Evolutionary conservation across 2,113 vertebrate species (phyloP).

Genomic region (Pelodiscus sinensis): DNA sequence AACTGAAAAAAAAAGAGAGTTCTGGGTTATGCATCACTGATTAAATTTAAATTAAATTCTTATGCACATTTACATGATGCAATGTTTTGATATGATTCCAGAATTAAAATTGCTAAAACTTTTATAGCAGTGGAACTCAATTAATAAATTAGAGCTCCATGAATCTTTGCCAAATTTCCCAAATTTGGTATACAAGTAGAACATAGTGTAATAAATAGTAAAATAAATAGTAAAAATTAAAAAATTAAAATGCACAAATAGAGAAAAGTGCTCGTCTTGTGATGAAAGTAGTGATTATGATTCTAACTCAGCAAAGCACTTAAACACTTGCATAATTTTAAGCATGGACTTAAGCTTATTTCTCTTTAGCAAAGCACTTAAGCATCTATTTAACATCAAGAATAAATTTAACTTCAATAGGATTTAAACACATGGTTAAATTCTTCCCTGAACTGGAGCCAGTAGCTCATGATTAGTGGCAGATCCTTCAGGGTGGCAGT

Average conservation of each 20-base stretch:
- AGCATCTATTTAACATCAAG: not conserved
- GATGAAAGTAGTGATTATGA: not conserved
- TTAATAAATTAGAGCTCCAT: slow-evolving; percentile 24
- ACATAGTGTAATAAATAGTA: not conserved
- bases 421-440: not conserved
- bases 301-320: not conserved
- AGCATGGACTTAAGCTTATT: not conserved
- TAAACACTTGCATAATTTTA: not conserved
- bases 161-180: slow-evolving; percentile 23
- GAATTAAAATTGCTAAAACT: slow-evolving; percentile 26
- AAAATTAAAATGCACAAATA: not conserved
- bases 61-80: slow-evolving; percentile 12
- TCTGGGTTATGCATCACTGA: not conserved
- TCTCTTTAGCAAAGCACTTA: not conserved
- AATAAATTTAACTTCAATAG: not conserved
- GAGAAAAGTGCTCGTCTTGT: not conserved
- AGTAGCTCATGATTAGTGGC: not conserved
- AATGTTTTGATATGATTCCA: slow-evolving; percentile 28
- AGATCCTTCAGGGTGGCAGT: not conserved
- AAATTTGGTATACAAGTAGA: not conserved
- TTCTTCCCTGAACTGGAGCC: not conserved
- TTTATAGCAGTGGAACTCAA: slow-evolving; percentile 43
- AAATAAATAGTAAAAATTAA: slow-evolving; percentile 21
- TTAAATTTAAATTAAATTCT: slow-evolving; percentile 35
- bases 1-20: not conserved